phyloP scores from a whole-genome alignment of 2,888 invertebrate species.

The Bhutanitis thaidina region DNA sequence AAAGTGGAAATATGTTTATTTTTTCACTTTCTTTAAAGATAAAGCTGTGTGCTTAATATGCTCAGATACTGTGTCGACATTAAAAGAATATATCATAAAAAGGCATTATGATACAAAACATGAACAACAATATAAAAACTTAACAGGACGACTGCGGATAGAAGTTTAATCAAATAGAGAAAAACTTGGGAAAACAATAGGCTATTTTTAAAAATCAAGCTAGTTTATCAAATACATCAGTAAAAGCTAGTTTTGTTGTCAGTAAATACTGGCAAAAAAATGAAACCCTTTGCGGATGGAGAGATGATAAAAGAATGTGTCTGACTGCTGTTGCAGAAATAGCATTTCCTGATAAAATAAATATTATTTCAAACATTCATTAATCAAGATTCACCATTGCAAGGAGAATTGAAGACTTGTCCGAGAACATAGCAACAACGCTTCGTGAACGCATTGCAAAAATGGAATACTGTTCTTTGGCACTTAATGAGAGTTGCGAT shows the following conservation, averaged over 20 bases:
- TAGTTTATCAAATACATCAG: not conserved
- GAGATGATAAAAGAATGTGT: conserved; percentile 1
- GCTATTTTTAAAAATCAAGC: conserved; percentile 2
- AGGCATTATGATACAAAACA: not conserved
- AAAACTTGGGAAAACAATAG: not conserved
- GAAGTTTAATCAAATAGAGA: conserved; percentile 1
- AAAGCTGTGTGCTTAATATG: no score
- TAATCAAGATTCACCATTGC: not conserved
- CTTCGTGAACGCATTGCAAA: no score
- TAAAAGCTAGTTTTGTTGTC: not conserved
- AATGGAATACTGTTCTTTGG: no score
- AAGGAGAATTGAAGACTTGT: not conserved
- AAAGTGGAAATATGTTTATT: no score
- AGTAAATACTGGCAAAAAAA: not conserved
- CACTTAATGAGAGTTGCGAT: no score
- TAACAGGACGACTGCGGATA: not conserved
- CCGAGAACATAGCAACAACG: no score
- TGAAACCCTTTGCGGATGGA: conserved; percentile 1
- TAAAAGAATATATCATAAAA: no score
- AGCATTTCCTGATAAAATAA: no score
- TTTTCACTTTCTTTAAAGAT: no score
- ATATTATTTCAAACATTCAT: not conserved
- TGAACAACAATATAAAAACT: conserved; percentile 6
- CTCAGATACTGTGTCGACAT: no score
- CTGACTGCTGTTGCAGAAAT: not conserved